Evolutionary conservation across 2,113 vertebrate species (phyloP).

Genomic region (Prietella phreatophila): DNA sequence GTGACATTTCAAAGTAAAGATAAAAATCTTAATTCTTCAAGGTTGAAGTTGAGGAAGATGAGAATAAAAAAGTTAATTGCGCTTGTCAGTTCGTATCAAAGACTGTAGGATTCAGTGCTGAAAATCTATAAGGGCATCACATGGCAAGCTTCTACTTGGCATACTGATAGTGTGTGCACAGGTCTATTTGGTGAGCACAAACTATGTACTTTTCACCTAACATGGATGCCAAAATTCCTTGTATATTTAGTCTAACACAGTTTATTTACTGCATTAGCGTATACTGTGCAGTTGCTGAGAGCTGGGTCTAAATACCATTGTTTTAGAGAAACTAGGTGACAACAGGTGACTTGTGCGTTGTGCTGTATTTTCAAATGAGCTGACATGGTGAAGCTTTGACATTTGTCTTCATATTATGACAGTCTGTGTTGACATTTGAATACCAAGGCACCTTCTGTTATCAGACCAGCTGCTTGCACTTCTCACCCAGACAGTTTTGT

Average conservation of each 20-base stretch:
- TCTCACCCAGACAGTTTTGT: not conserved
- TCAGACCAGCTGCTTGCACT: not conserved
- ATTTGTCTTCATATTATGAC: conserved; percentile 3
- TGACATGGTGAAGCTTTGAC: not conserved
- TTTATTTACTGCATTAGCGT: not conserved
- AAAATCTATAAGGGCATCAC: conserved; percentile 3
- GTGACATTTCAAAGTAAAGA: conserved; percentile 7
- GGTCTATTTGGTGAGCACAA: not conserved
- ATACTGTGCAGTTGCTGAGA: not conserved
- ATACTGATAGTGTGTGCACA: not conserved
- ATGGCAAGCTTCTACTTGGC: not conserved
- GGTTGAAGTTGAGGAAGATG: not conserved
- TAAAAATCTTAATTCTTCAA: not conserved
- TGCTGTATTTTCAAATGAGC: not conserved
- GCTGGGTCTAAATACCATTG: not conserved
- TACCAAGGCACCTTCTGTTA: conserved; percentile 8
- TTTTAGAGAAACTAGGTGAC: not conserved
- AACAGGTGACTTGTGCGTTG: not conserved
- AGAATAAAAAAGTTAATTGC: not conserved
- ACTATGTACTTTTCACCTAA: not conserved
- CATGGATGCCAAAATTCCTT: not conserved
- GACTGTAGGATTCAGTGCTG: not conserved
- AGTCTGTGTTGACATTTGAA: not conserved
- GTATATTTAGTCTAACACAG: not conserved
- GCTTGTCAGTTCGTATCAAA: not conserved